Base-by-base conservation (phyloP, 2,113 vertebrate species). In the Dinomys branickii region DNA sequence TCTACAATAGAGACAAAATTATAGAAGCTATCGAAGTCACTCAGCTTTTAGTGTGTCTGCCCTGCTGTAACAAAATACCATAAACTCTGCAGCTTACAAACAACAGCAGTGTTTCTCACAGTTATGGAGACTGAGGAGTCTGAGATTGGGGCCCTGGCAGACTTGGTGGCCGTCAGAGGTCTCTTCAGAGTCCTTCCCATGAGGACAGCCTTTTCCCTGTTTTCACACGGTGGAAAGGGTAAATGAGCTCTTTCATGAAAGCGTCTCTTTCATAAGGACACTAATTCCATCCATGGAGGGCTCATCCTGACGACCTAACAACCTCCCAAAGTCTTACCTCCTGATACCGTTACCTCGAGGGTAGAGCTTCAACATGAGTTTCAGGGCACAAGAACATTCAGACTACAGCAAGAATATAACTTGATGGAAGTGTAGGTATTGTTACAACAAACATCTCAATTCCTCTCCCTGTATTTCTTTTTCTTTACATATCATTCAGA, bases 1-100 rank as follows among this genome's bases (percentile, higher is more conserved):
- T 87, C 63, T 67, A 89, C 50, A 19, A 93, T 83, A 78, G 75
- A 95, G 7, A 59, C 90, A 58, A 91, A 91, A 85, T 61, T 52
- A 90, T 0, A 28, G 33, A 94, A 26, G 9, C 54, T 91, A 44
- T 82, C 78, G 85, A 1, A 58, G 65, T 28, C n/a, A 88, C 9
- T 50, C 58, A 69, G 41, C 28, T 80, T 17, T 63, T 3, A 44
- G 81, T 35, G n/a, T 50, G 28, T 52, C 52, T 35, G n/a, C 22
- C 9, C 33, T 47, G 10, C 75, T 58, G 2, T 63, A 73, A 58
- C 30, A 91, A 33, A 56, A 80, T 54, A n/a, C 7, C 7, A 22
- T 8, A 52, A 82, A 47, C 33, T 41, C 30, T 16, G 30, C 7
- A 9, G 56, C 16, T 61, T 47, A 58, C 19, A 75, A 50, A 65